Evolutionary conservation across 2,113 vertebrate genomes (phyloP).

Genomic region (Amblyornis subalaris): DNA sequence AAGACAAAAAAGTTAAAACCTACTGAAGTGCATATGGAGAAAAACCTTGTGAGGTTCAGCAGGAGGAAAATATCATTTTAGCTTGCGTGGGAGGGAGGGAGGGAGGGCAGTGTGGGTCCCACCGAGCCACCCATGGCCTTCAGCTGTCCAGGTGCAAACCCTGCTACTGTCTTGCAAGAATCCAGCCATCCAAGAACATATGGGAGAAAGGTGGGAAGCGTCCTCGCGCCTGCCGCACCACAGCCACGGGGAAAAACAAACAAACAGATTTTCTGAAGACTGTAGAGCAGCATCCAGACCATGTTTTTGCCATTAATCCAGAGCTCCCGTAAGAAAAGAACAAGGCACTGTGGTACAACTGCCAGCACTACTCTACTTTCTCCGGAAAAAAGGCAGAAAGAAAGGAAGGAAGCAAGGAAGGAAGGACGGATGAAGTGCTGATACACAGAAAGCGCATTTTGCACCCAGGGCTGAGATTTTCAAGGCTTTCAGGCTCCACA

Average conservation of each 20-base stretch:
- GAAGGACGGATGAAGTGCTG: neutral
- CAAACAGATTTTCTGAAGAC: slow-evolving; percentile 1
- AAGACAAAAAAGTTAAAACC: slow-evolving; percentile 36
- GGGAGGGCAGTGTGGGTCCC: neutral
- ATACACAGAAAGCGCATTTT: neutral
- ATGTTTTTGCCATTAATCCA: slow-evolving; percentile 24
- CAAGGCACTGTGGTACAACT: neutral
- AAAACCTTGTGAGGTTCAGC: neutral
- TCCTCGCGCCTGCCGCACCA: neutral
- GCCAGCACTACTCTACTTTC: neutral
- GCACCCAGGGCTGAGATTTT: neutral
- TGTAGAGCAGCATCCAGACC: neutral
- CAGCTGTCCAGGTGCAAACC: neutral
- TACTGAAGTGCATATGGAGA: neutral
- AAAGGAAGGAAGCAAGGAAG: neutral
- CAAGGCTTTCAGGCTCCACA: neutral
- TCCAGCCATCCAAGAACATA: neutral
- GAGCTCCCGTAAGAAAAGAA: neutral
- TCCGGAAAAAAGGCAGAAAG: neutral
- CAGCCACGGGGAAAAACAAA: neutral
- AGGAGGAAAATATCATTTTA: fast-evolving
- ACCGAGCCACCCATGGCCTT: neutral
- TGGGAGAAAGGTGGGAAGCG: slow-evolving; percentile 32
- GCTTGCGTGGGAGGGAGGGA: neutral
- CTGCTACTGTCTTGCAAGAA: neutral